These are phyloP conservation scores for Phoxinus phoxinus DNA, from an alignment of 2,113 vertebrate genomes.

Conservation along the genomic window DNA sequence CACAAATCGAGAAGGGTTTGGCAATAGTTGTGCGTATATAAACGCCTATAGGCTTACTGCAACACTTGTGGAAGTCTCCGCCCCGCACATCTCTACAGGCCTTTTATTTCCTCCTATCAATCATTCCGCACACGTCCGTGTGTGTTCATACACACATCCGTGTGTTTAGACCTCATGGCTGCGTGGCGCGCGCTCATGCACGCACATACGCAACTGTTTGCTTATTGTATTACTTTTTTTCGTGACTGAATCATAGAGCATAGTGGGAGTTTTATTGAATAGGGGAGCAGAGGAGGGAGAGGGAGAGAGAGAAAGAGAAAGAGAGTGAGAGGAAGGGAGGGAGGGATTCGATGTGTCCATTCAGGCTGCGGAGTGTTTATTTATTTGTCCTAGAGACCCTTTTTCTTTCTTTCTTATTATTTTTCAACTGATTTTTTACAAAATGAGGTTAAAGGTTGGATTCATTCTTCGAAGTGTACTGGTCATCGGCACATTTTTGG, in stretches of 20 bases:
- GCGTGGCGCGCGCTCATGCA: not conserved
- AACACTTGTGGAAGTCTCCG: not conserved
- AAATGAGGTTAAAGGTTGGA: conserved; percentile 90
- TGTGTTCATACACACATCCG: conserved; percentile 31
- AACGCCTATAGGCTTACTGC: not conserved
- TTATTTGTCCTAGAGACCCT: conserved; percentile 8
- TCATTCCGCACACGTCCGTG: conserved; percentile 2
- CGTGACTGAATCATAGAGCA: not conserved
- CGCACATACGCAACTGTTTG: not conserved
- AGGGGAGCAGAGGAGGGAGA: not conserved
- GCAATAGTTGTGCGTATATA: not conserved
- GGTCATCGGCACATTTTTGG: conserved; percentile 84
- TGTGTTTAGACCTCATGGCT: not conserved
- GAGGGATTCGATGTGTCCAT: not conserved
- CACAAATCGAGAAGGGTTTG: not conserved
- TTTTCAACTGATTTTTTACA: conserved; percentile 33
- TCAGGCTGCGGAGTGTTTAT: conserved; percentile 8
- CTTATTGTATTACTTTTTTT: not conserved
- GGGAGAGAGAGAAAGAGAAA: not conserved
- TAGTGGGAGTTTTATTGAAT: conserved; percentile 22
- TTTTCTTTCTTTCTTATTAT: not conserved
- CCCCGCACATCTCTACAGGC: not conserved
- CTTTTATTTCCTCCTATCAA: not conserved
- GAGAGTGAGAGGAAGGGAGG: not conserved
- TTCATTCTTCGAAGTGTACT: conserved; percentile 86